phyloP scores from a whole-genome alignment of 2,888 invertebrate genomes.

The Archips xylosteana region DNA sequence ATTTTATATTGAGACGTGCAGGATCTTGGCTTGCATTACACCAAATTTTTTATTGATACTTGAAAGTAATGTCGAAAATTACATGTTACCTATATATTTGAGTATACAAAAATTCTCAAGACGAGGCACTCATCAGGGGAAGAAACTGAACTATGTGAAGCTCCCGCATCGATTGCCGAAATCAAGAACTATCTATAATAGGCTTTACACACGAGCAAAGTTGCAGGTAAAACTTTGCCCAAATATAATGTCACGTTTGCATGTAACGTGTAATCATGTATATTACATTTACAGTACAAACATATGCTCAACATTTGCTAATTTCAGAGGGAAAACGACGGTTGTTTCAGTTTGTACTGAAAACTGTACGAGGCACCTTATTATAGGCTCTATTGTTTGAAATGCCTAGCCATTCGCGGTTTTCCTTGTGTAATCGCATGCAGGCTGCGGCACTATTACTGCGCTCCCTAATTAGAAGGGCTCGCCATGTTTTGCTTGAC shows the following conservation, averaged over 20 bases:
- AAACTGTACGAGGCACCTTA: slow-evolving; percentile 52
- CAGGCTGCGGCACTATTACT: slow-evolving; percentile 57
- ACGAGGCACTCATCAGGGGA: too few species aligned
- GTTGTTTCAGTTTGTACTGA: slow-evolving; percentile 10
- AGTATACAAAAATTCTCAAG: too few species aligned
- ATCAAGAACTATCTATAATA: too few species aligned
- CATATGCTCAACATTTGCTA: background rate
- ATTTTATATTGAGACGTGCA: too few species aligned
- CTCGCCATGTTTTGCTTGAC: slow-evolving; percentile 41
- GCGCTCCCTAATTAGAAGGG: slow-evolving; percentile 70
- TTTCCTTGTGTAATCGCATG: slow-evolving; percentile 64
- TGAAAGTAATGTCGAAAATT: too few species aligned
- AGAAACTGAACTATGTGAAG: too few species aligned
- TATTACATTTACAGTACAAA: background rate
- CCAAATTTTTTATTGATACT: too few species aligned
- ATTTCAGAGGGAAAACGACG: slow-evolving; percentile 15
- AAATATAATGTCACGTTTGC: background rate
- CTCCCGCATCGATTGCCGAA: too few species aligned
- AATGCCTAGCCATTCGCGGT: slow-evolving; percentile 61
- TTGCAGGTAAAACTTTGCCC: background rate
- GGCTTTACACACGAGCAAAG: too few species aligned
- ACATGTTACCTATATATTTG: too few species aligned
- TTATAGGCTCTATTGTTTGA: slow-evolving; percentile 64
- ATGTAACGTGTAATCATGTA: background rate
- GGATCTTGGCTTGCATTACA: too few species aligned